phyloP scores from a whole-genome alignment of 2,113 vertebrate genomes.

The Ammodramus savannarum region DNA sequence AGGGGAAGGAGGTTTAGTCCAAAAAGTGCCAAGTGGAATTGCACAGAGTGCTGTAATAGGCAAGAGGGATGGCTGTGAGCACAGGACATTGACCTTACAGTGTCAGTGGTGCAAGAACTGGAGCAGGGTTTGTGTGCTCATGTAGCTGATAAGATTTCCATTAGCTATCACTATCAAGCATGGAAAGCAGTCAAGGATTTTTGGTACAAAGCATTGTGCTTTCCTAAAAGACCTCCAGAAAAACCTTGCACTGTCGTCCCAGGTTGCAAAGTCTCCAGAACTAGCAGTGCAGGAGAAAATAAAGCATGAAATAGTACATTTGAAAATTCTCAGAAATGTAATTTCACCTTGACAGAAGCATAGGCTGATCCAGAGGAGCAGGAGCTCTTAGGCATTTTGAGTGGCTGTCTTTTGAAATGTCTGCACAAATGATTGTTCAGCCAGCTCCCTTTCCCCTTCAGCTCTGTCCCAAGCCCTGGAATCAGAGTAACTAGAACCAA shows the following conservation, averaged over 20 bases:
- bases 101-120: not conserved
- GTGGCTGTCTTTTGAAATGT: not conserved
- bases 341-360: not conserved
- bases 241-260: not conserved
- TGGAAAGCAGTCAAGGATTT: not conserved
- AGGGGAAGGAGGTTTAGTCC: not conserved
- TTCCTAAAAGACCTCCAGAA: not conserved
- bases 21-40: not conserved
- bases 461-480: not conserved
- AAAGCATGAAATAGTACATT: not conserved
- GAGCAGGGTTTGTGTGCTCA: not conserved
- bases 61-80: not conserved
- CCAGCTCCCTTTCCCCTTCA: not conserved
- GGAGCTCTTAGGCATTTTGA: not conserved
- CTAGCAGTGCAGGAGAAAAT: not conserved
- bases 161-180: not conserved
- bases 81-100: not conserved
- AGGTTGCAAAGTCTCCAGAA: not conserved
- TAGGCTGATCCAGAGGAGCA: not conserved
- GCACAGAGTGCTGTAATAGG: not conserved
- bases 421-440: not conserved
- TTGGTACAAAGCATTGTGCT: not conserved
- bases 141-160: not conserved
- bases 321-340: not conserved
- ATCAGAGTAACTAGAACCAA: not conserved